Conservation (phyloP, 2,113 vertebrate genomes). For the Petrocephalus microphthalmus region DNA sequence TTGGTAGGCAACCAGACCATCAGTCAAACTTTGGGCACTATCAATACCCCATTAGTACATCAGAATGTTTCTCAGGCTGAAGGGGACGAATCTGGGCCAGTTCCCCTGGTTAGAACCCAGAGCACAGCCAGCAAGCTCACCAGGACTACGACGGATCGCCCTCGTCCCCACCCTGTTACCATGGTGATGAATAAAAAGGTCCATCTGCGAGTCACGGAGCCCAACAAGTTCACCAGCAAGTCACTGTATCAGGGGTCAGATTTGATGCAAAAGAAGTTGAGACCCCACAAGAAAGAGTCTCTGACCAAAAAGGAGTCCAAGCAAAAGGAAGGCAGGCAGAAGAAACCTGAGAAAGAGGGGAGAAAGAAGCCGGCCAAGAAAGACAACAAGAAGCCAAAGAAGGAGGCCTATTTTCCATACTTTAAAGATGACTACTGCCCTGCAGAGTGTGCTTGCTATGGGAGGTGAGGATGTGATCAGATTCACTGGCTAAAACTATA, state of each 20-base stretch:
- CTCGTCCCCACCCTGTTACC: not conserved
- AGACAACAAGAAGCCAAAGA: constrained; percentile 29
- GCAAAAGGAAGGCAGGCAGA: constrained; percentile 25
- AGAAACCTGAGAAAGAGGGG: constrained; percentile 12
- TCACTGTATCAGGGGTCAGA: constrained; percentile 12
- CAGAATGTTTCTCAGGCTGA: not conserved
- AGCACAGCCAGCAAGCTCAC: constrained; percentile 19
- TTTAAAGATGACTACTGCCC: constrained; percentile 54
- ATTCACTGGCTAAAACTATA: not conserved
- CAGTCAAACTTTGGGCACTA: not conserved
- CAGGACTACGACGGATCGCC: constrained; percentile 10
- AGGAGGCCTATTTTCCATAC: constrained; percentile 40
- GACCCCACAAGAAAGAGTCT: not conserved
- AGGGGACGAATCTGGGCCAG: not conserved
- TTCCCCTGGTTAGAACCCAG: constrained; percentile 9
- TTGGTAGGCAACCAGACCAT: not conserved
- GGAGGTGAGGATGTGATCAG: constrained; percentile 31
- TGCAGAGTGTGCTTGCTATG: constrained; percentile 54
- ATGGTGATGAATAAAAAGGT: constrained; percentile 15
- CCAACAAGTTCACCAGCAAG: not conserved
- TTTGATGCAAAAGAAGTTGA: constrained; percentile 9
- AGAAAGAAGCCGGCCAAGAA: constrained; percentile 26
- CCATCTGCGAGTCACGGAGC: not conserved
- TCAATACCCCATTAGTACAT: not conserved
- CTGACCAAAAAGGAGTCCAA: constrained; percentile 9